Evolutionary conservation across 2,113 vertebrate species (phyloP).

Genomic region (Ia io): DNA sequence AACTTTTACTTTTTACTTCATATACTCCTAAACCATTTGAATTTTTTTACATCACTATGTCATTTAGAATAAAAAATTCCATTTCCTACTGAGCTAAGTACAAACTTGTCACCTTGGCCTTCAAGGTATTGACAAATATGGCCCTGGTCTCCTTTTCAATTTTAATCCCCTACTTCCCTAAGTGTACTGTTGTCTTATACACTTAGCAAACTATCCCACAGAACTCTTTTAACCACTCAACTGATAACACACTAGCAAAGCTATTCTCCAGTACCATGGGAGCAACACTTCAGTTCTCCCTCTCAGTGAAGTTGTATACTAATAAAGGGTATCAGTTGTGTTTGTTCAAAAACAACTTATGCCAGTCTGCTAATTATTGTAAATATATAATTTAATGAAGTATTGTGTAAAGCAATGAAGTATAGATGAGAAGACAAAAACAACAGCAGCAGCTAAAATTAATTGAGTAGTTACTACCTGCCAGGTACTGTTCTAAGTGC

Average conservation of each 20-base stretch:
- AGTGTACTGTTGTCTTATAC: neutral
- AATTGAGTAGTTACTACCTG: neutral
- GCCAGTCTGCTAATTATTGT: neutral
- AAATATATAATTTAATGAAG: neutral
- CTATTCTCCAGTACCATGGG: neutral
- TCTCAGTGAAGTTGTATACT: neutral
- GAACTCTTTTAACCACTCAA: neutral
- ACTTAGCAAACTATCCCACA: neutral
- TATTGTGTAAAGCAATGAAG: neutral
- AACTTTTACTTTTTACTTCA: neutral
- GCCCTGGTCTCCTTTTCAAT: neutral
- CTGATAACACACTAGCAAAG: neutral
- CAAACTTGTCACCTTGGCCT: conserved; percentile 1
- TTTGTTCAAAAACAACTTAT: conserved; percentile 29
- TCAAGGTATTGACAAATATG: neutral
- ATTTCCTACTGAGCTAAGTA: conserved; percentile 21
- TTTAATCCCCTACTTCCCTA: neutral
- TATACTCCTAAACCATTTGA: neutral
- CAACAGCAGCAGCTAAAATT: neutral
- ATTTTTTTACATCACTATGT: neutral
- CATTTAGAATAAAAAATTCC: conserved; percentile 15
- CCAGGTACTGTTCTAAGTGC: neutral
- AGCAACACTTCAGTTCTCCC: neutral
- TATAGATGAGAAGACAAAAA: conserved; percentile 30
- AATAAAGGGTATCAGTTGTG: neutral